Base-by-base conservation (phyloP, 2,888 invertebrate genomes). In the Acleris literana region DNA sequence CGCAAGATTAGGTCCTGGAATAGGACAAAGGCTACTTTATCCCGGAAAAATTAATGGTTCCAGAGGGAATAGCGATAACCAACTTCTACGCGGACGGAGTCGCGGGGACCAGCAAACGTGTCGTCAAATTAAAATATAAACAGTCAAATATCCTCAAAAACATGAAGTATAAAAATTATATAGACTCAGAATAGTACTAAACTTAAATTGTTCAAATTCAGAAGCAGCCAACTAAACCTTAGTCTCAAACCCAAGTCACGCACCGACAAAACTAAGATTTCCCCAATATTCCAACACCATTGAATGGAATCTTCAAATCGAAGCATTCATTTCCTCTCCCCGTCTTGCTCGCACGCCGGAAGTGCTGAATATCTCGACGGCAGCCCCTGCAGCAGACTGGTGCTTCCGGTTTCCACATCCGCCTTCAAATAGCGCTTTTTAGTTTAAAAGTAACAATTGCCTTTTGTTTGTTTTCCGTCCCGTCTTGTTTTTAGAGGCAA, bases 351-450 rank as follows among this genome's bases (percentile, higher is more conserved):
- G 69, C 76, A 74, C 77, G 77, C 79, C 85, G 88, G 88, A 88
- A 85, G 80, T 81, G 79, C 84, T 84, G 87, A 84, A 83, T 86
- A 86, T 85, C 82, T 81, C 82, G 82, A 70, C 80, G 79, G 76
- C 76, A 75, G 75, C 80, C 81, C 79, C 83, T 83, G 79, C 79
- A 78, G 78, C 86, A 87, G 87, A 86, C 88, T 87, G 87, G 81
- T 81, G 74, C 83, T 74, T 89, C 89, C 90, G 88, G 82, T 85
- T 80, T 82, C 75, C 77, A 84, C 85, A 83, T 88, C 86, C 88
- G 82, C 78, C 76, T 82, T 82, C 80, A 79, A 85, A 84, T 82
- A 76, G 81, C 76, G 76, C 77, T 81, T 85, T 86, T 84, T 81
- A 82, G 80, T 81, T 78, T 74, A 73, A 73, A 80, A 77, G 73